Conservation (phyloP, 2,797 vertebrate genomes). For the Melanotaenia trifasciata region DNA sequence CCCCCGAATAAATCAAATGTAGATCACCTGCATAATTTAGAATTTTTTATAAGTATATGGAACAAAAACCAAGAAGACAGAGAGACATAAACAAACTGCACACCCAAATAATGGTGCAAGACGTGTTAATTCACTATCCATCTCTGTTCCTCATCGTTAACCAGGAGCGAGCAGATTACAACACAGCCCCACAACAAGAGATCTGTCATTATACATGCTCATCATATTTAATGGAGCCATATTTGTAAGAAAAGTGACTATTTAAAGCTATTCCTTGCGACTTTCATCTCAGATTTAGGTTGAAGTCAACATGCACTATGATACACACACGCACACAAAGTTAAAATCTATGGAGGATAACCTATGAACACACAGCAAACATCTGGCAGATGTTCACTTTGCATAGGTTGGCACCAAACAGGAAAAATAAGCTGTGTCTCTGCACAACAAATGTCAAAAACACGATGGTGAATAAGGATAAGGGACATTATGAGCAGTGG, state of each 20-base stretch:
- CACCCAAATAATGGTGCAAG: conserved; percentile 38
- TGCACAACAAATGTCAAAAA: conserved; percentile 51
- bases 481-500: conserved; percentile 27
- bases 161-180: conserved; percentile 26
- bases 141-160: conserved; percentile 21
- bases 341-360: conserved; percentile 49
- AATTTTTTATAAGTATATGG: conserved; percentile 18
- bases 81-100: conserved; percentile 50
- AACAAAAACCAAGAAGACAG: conserved; percentile 14
- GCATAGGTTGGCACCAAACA: conserved; percentile 73
- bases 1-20: conserved; percentile 21
- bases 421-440: conserved; percentile 49
- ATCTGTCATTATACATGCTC: conserved; percentile 16
- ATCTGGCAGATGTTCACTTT: conserved; percentile 71
- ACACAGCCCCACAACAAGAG: conserved; percentile 25
- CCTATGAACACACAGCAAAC: conserved; percentile 60
- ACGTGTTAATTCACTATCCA: conserved; percentile 11
- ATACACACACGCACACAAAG: conserved; percentile 37
- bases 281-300: conserved; percentile 41
- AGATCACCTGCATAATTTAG: conserved; percentile 10
- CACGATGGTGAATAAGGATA: conserved; percentile 45
- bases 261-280: conserved; percentile 38
- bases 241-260: conserved; percentile 22
- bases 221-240: conserved; percentile 24
- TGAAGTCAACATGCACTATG: conserved; percentile 53